Evolutionary conservation across 2,888 invertebrate species (phyloP).

Genomic region (Cheilosia soror): DNA sequence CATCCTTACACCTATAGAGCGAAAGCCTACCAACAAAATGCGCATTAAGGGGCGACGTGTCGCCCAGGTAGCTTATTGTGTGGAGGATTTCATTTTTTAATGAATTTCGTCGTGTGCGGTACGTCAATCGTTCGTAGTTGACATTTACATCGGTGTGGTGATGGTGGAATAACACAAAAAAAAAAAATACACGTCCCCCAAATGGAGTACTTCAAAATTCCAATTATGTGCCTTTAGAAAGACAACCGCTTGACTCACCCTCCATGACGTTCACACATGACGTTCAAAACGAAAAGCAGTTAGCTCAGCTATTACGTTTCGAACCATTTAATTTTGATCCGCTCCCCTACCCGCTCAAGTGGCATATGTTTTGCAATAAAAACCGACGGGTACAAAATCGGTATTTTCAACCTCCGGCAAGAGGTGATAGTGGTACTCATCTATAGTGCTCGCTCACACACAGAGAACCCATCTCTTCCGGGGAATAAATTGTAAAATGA

Average conservation of each 20-base stretch:
- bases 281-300: not conserved
- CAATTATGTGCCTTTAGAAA: constrained; percentile 47
- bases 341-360: not conserved
- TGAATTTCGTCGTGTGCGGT: constrained; percentile 20
- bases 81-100: constrained; percentile 35
- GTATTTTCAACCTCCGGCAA: constrained; percentile 11
- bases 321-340: constrained; percentile 47
- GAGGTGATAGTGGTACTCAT: not conserved
- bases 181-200: not conserved
- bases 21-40: not conserved
- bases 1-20: not conserved
- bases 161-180: constrained; percentile 7
- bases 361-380: constrained; percentile 1
- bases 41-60: constrained; percentile 8
- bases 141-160: not conserved
- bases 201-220: constrained; percentile 39
- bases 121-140: not conserved
- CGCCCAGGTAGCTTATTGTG: constrained; percentile 10
- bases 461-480: not conserved
- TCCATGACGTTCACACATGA: not conserved
- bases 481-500: constrained; percentile 55
- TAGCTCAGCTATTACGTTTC: constrained; percentile 18
- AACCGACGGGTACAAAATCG: constrained; percentile 27
- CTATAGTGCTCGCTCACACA: too few relatives aligned
- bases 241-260: not conserved